phyloP scores from a whole-genome alignment of 92 coral and sea anemone species.

The Diadumene lineata region DNA sequence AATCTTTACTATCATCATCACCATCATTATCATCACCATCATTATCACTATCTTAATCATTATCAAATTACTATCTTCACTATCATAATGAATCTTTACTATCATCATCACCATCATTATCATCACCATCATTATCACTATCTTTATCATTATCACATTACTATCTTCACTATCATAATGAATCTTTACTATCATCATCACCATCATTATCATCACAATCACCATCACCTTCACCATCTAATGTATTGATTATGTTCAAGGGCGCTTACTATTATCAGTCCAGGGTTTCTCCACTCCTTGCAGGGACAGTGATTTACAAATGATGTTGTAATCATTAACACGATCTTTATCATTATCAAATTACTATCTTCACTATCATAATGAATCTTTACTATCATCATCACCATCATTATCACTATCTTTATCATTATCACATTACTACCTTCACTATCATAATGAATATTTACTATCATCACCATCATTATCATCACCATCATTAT shows the following conservation, averaged over 20 bases:
- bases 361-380: not conserved
- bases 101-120: not conserved
- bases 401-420: not conserved
- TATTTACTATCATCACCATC: not conserved
- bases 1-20: not conserved
- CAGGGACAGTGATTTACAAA: conserved; percentile 71
- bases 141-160: not conserved
- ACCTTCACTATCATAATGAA: not conserved
- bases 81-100: too few relatives aligned
- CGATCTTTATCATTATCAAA: conserved; percentile 68
- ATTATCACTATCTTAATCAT: not conserved
- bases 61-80: too few relatives aligned
- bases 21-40: not conserved
- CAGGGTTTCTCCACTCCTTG: too few relatives aligned
- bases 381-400: not conserved
- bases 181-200: not conserved
- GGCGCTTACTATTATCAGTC: too few relatives aligned
- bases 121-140: not conserved
- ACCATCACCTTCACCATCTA: not conserved
- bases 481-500: not conserved
- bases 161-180: not conserved
- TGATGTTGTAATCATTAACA: conserved; percentile 68
- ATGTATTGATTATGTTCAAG: too few relatives aligned
- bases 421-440: not conserved
- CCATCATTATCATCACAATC: not conserved